A percentile compares a stretch with the other conserved stretches of the same genome.
phyloP scores from a whole-genome alignment of 2,888 invertebrate genomes.

The Tinea semifulvella region DNA sequence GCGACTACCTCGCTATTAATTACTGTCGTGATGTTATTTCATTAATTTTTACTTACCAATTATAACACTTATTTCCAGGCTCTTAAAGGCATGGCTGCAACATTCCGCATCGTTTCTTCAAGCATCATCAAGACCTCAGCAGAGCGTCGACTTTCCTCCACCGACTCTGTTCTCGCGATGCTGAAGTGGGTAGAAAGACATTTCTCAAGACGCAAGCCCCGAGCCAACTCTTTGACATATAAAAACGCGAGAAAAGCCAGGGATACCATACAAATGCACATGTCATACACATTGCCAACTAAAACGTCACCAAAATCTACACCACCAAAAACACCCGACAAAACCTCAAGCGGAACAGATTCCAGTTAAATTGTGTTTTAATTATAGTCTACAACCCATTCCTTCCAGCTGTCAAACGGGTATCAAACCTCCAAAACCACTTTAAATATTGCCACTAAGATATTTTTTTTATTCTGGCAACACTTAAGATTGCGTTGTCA shows the following conservation, averaged over 20 bases:
- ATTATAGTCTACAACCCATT: no score
- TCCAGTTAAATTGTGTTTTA: conserved; percentile 46
- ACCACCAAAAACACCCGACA: conserved; percentile 36
- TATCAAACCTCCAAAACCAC: no score
- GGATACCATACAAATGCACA: conserved; percentile 81
- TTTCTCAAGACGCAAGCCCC: conserved; percentile 79
- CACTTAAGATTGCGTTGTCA: no score
- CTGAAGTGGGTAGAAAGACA: conserved; percentile 91
- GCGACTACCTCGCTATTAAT: no score
- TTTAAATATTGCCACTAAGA: no score
- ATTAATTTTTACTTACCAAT: no score
- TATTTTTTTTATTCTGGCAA: no score
- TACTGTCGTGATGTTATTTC: no score
- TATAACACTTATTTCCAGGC: conserved; percentile 71
- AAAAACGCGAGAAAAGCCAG: conserved; percentile 66
- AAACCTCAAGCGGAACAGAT: conserved; percentile 48
- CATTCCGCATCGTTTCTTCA: conserved; percentile 88
- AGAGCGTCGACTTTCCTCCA: conserved; percentile 85
- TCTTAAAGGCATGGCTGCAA: conserved; percentile 91
- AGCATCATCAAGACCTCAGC: conserved; percentile 87
- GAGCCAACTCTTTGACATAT: conserved; percentile 73
- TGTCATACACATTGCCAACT: conserved; percentile 68
- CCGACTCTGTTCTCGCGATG: conserved; percentile 89
- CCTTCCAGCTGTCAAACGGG: no score
- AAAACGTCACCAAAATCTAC: conserved; percentile 40